A percentile compares a stretch with the other conserved stretches of the same genome.
Evolutionary conservation across 2,888 invertebrate genomes (phyloP).

Genomic region (Hydraecia micacea): DNA sequence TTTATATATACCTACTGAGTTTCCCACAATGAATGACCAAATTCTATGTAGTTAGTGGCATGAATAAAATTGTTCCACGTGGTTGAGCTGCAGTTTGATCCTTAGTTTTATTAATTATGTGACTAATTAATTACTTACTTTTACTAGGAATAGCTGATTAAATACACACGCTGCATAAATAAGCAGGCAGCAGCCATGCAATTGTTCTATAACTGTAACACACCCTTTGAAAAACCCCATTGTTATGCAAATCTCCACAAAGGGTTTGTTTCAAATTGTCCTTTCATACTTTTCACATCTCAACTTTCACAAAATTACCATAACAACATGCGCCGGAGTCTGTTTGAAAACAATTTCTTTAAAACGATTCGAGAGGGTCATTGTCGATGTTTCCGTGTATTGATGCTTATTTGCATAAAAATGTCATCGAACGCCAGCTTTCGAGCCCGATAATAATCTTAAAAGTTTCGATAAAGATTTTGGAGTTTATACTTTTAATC

Average conservation of each 20-base stretch:
- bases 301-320: slow-evolving; percentile 85
- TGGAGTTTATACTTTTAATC: slow-evolving; percentile 48
- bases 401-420: slow-evolving; percentile 79
- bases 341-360: slow-evolving; percentile 80
- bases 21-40: neutral
- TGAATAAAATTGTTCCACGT: slow-evolving; percentile 21
- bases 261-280: slow-evolving; percentile 48
- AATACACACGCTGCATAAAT: neutral
- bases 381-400: slow-evolving; percentile 73
- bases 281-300: slow-evolving; percentile 49
- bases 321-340: slow-evolving; percentile 74
- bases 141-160: neutral
- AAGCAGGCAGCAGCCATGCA: neutral
- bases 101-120: neutral
- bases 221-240: slow-evolving; percentile 17
- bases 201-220: neutral
- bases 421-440: slow-evolving; percentile 72
- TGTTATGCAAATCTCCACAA: slow-evolving; percentile 52
- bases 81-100: neutral
- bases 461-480: slow-evolving; percentile 65
- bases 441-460: slow-evolving; percentile 66
- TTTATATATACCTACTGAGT: neutral
- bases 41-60: neutral
- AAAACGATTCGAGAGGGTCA: slow-evolving; percentile 76
- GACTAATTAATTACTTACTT: neutral